These are phyloP conservation scores for Aulostomus chinensis DNA, from an alignment of 2,797 vertebrate genomes.

Conservation along the genomic window DNA sequence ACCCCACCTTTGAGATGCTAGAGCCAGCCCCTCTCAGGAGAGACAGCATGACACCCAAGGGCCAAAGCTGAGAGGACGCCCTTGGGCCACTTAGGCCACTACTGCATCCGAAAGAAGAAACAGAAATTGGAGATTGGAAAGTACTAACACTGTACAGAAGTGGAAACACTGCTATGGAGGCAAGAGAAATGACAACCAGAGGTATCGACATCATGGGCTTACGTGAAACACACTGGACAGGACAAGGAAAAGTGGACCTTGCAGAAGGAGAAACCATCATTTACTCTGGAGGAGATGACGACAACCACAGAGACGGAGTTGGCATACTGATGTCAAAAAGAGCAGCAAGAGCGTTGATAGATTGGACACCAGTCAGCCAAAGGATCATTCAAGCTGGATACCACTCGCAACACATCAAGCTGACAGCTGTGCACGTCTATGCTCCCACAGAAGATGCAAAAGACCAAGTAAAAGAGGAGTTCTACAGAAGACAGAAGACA, in stretches of 20 bases:
- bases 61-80: no score
- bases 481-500: not conserved
- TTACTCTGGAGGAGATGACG: not conserved
- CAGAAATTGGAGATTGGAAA: no score
- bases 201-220: conserved; percentile 1
- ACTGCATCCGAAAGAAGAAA: not conserved
- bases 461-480: not conserved
- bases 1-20: no score
- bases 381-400: not conserved
- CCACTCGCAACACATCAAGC: conserved; percentile 2
- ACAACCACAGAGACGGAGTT: conserved; percentile 1
- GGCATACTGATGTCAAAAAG: conserved; percentile 8
- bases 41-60: no score
- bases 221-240: conserved; percentile 4
- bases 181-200: not conserved
- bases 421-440: no score
- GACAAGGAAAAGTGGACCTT: conserved; percentile 2
- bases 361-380: not conserved
- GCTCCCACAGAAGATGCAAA: no score
- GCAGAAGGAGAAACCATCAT: conserved; percentile 4
- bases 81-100: no score
- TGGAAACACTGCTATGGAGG: not conserved
- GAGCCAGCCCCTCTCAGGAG: no score
- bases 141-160: no score
- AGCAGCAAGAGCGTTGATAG: not conserved